Evolutionary conservation across 2,888 invertebrate species (phyloP), one percentile per base, ranked within the genome.

Genomic region (Nomada ruficornis): DNA sequence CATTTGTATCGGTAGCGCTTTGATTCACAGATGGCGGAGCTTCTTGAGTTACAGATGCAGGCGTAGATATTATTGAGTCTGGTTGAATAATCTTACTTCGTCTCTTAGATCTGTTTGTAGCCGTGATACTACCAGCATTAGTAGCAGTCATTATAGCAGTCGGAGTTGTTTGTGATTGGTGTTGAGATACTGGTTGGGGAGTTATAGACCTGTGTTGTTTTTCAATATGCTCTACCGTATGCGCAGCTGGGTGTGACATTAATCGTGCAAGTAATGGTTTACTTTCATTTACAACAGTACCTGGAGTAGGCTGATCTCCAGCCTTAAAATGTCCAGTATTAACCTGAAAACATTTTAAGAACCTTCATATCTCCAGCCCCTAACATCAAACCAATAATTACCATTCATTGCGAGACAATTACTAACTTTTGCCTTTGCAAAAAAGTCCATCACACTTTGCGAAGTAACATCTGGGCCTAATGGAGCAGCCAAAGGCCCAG

Each of bases 381-480:
- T 55, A 20, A 54, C 9, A 9, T 52, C n/a, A 26, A 42, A 57
- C 18, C 47, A 29, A 15, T 60, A 64, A n/a, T 50, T 63, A 47
- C 18, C 13, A 23, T 29, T 36, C 26, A 20, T 50, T 26, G 0
- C 36, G 13, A 1, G 26, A 50, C n/a, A 70, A 55, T 63, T 36
- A 70, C 73, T 83, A 80, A 93, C 94, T 88, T 94, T 94, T 50
- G 97, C 97, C 93, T 96, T 97, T 3, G 97, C 97, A 92, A 98
- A 98, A 93, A 98, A 98, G 92, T 98, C 97, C 96, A 97, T 96
- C 3, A 98, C 98, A 94, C 97, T 97, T 91, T 97, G 96, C 0
- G 97, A 97, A 2, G 97, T 96, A 89, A 96, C 96, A 88, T 97
- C 97, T 1, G 96, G 95, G 69, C 96, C 95, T 79, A 96, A 94